Evolutionary conservation across 2,113 vertebrate species (phyloP).

Genomic region (Cairina moschata): DNA sequence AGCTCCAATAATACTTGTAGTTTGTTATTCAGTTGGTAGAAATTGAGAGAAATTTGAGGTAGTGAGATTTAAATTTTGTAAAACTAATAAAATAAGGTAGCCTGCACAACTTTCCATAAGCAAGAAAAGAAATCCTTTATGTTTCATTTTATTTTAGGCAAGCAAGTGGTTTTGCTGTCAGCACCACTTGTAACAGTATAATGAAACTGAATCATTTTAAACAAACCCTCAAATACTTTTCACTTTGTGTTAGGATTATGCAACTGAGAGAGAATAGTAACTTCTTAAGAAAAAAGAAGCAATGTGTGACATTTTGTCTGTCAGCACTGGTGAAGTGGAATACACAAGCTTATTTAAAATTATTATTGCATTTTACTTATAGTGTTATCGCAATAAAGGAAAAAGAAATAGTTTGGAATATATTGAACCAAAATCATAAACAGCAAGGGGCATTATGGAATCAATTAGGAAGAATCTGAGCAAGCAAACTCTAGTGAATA

Average conservation of each 20-base stretch:
- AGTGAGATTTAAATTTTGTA: background rate
- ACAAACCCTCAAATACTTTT: slow-evolving; percentile 71
- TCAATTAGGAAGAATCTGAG: background rate
- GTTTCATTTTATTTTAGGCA: slow-evolving; percentile 72
- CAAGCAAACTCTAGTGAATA: background rate
- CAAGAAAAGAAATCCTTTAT: slow-evolving; percentile 55
- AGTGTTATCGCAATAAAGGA: slow-evolving; percentile 17
- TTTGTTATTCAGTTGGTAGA: background rate
- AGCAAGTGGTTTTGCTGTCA: slow-evolving; percentile 75
- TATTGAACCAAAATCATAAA: background rate
- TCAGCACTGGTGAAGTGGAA: slow-evolving; percentile 73
- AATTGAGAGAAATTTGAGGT: slow-evolving; percentile 9
- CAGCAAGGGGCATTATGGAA: background rate
- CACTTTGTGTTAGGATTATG: slow-evolving; percentile 77
- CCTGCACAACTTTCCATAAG: slow-evolving; percentile 33
- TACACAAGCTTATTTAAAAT: slow-evolving; percentile 59
- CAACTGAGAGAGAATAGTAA: slow-evolving; percentile 57
- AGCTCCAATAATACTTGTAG: background rate
- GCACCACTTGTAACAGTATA: slow-evolving; percentile 71
- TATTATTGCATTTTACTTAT: background rate
- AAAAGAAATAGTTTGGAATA: background rate
- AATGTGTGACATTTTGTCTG: slow-evolving; percentile 75
- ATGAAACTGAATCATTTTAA: slow-evolving; percentile 76
- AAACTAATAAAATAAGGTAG: slow-evolving; percentile 35
- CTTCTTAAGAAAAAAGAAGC: slow-evolving; percentile 38